phyloP scores from a whole-genome alignment of 2,888 invertebrate species.

The Muscina levida region DNA sequence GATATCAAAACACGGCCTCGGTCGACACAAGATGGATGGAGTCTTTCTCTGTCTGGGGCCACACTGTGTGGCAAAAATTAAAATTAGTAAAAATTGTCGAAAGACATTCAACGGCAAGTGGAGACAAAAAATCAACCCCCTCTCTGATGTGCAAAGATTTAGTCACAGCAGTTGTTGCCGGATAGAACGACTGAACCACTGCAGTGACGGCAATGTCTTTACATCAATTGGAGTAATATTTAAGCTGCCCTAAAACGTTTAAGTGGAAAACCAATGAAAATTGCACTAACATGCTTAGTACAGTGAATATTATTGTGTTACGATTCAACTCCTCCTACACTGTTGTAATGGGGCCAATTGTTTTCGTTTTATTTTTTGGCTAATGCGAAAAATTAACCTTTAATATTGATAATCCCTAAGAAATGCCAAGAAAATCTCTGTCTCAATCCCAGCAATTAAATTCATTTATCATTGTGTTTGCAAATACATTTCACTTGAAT shows the following conservation, averaged over 20 bases:
- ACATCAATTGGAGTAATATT: neutral
- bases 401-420: conserved; percentile 49
- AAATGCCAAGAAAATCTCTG: conserved; percentile 52
- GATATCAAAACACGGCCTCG: conserved; percentile 67
- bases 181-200: neutral
- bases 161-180: no score
- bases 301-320: no score
- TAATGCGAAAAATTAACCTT: conserved; percentile 51
- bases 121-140: conserved; percentile 46
- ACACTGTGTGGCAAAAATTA: conserved; percentile 73
- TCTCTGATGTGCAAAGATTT: neutral
- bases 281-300: neutral
- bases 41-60: conserved; percentile 54
- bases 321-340: no score
- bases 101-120: conserved; percentile 43
- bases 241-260: conserved; percentile 5
- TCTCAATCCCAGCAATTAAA: conserved; percentile 53
- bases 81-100: conserved; percentile 76
- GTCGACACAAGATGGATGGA: conserved; percentile 34
- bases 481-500: conserved; percentile 18
- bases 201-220: conserved; percentile 10
- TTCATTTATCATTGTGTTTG: conserved; percentile 50
- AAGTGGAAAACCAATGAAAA: neutral
- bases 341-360: neutral
- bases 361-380: conserved; percentile 16